Evolutionary conservation across 1,140 invertebrate species (phyloP), one percentile per base, ranked within the genome.

Genomic region (Musca domestica): DNA sequence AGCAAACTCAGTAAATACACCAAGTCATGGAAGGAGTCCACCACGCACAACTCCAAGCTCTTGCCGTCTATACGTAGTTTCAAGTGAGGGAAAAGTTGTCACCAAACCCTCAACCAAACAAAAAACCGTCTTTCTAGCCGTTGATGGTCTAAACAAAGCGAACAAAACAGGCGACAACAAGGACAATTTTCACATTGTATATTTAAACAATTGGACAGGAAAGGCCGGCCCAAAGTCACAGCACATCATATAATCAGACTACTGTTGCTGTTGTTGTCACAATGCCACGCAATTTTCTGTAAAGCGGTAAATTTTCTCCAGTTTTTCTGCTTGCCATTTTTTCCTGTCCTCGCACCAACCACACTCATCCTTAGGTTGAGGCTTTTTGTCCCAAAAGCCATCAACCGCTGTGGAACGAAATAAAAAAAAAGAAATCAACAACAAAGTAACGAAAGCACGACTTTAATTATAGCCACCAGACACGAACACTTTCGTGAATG

Each of bases 161-260:
- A 46, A 48, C 34, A 41, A 41, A 64, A 58, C 56, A 67, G 54
- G 66, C 54, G 66, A 67, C 66, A 61, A 67, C 52, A 52, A 58
- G 66, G 30, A 67, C 66, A 67, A 67, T 67, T 67, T 67, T 67
- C 66, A 67, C 66, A 67, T 67, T 67, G 66, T 67, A 58, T 61
- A 61, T 67, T 58, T 56, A 67, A 22, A 58, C 66, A 67, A 67
- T 46, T 47, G 22, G 30, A 58, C 30, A 67, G 41, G 64, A 66
- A 66, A 52, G 49, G 49, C 49, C 23, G 34, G 17, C 23, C 15
- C 14, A 27, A 61, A 49, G 47, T 23, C 47, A 48, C 30, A 66
- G 23, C 47, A 66, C 49, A 54, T 52, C 17, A 66, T 5, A n/a
- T 15, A 66, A 48, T 19, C 48, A 66, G 9, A 66, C n/a, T 14